Percentiles rank a stretch among this genome's conserved stretches.
Evolutionary conservation across 2,888 invertebrate species (phyloP).

Genomic region (Corythucha ciliata): DNA sequence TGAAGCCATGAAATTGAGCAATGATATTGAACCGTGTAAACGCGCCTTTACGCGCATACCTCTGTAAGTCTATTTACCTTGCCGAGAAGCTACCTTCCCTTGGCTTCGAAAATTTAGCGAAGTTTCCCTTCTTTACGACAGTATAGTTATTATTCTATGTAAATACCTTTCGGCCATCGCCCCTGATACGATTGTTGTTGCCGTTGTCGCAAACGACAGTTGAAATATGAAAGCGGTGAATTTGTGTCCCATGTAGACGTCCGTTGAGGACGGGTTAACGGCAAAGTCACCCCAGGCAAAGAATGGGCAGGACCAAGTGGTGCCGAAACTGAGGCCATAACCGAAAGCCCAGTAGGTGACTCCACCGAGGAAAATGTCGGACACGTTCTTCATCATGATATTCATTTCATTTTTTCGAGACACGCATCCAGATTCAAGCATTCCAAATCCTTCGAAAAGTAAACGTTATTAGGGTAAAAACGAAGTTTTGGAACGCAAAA

Average conservation of each 20-base stretch:
- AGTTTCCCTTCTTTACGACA: too few species aligned
- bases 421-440: conserved; percentile 87
- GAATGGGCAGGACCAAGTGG: conserved; percentile 59
- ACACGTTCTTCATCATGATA: conserved; percentile 95
- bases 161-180: conserved; percentile 84
- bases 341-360: conserved; percentile 92
- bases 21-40: too few species aligned
- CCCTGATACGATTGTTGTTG: conserved; percentile 86
- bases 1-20: too few species aligned
- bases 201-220: conserved; percentile 78
- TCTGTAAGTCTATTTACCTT: too few species aligned
- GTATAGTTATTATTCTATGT: too few species aligned
- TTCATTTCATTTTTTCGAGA: conserved; percentile 90
- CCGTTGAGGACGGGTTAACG: conserved; percentile 62
- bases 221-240: conserved; percentile 87
- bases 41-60: too few species aligned
- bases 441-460: conserved; percentile 73
- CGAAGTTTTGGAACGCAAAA: background rate
- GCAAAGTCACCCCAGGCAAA: conserved; percentile 77
- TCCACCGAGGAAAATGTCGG: conserved; percentile 86
- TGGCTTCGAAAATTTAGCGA: too few species aligned
- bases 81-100: too few species aligned
- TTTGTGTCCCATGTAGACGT: conserved; percentile 70
- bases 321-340: conserved; percentile 82
- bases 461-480: background rate